Base-by-base conservation (phyloP, 2,888 invertebrate species). In the Suillia variegata region DNA sequence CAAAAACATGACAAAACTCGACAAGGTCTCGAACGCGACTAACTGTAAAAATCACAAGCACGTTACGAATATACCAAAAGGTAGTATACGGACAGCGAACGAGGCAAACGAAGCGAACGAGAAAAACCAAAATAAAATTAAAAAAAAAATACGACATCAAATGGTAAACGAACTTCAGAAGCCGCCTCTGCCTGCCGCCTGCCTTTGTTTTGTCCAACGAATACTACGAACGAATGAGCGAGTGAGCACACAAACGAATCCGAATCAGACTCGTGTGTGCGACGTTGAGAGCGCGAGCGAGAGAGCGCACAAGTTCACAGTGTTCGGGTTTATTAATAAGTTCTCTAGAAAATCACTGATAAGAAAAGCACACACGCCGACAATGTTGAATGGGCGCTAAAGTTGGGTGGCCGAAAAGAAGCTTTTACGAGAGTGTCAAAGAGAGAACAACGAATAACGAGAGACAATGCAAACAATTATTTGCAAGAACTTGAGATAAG, bases 11-110 rank as follows among this genome's bases (percentile, higher is more conserved):
- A 81, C 81, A 81, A 81, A 80, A 79, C 80, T 81, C 79, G 79
- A 79, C 80, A 81, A 80, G 81, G 82, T 80, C 82, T 80, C 78
- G 78, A 80, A 82, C 76, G 80, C 81, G 81, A 82, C 81, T 81
- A 81, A 81, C 82, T 80, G 82, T 81, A 80, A 80, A 79, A 77
- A 71, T 77, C 74, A 73, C 70, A 69, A 75, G 77, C 79, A 78
- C 75, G 76, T 76, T 79, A 77, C 74, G 81, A 80, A 73, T 81
- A 80, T 80, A 80, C 77, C 75, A 66, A 77, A 73, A 74, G 73
- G 71, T 69, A 75, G 67, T 56, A 59, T 60, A 57, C 12, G 15
- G 24, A 21, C 5, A 2, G 15, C 17, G 4, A 24, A n/a, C 20
- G 54, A 59, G 53, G 50, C 56, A 49, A 31, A 56, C 55, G 47